Evolutionary conservation across 1,140 invertebrate genomes (phyloP).

Genomic region (Pollicipes pollicipes): DNA sequence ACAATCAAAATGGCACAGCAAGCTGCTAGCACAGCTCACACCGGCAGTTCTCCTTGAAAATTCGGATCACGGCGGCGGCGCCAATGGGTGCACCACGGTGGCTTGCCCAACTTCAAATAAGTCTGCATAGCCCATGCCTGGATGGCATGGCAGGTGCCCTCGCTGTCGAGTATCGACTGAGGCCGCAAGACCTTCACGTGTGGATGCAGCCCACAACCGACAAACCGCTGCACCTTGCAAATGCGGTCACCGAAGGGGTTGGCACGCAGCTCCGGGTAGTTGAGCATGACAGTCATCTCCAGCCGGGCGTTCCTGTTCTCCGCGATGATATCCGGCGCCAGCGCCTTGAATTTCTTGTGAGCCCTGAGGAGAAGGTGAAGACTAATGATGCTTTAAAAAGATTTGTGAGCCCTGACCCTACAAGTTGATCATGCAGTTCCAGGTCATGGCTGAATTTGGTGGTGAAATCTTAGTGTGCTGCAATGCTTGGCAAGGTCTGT

Average conservation of each 20-base stretch:
- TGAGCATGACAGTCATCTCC: slow-evolving; percentile 57
- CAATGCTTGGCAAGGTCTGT: not conserved
- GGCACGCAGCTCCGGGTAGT: slow-evolving; percentile 53
- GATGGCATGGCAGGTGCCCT: too few relatives aligned
- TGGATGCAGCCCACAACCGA: too few relatives aligned
- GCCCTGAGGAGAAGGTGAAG: slow-evolving; percentile 39
- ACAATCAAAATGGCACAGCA: too few relatives aligned
- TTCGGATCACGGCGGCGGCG: too few relatives aligned
- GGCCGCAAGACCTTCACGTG: too few relatives aligned
- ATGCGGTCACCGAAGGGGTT: slow-evolving; percentile 82
- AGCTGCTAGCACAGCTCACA: too few relatives aligned
- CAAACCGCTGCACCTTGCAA: slow-evolving; percentile 38
- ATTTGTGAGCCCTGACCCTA: not conserved
- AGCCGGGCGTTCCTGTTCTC: slow-evolving; percentile 71
- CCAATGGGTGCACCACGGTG: too few relatives aligned
- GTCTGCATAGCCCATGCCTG: too few relatives aligned
- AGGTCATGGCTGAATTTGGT: not conserved
- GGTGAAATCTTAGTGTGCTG: not conserved
- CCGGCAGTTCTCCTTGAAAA: too few relatives aligned
- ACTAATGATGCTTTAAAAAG: slow-evolving; percentile 2
- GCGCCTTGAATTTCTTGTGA: slow-evolving; percentile 65
- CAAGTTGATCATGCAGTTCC: not conserved
- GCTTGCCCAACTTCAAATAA: too few relatives aligned
- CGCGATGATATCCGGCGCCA: slow-evolving; percentile 62
- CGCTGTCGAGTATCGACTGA: too few relatives aligned